These are phyloP conservation scores for Ochropacha duplaris DNA, from an alignment of 2,888 invertebrate genomes.

Conservation along the genomic window DNA sequence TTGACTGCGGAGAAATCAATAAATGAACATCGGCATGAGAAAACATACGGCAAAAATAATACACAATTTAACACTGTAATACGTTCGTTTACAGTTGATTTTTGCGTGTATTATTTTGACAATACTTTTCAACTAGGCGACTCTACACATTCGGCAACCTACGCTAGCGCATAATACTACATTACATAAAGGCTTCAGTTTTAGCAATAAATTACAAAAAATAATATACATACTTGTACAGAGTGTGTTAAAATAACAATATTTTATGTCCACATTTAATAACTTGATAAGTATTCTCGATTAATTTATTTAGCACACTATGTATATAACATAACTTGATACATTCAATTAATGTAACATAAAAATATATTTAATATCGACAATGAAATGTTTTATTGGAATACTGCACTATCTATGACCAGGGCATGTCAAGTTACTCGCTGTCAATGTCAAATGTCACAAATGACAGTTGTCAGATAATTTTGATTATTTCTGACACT, in stretches of 20 bases:
- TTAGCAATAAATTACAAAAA: constrained; percentile 17
- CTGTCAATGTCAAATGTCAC: not conserved
- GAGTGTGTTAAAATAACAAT: not conserved
- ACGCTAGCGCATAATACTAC: constrained; percentile 5
- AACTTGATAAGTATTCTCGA: too few species aligned
- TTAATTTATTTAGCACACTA: not conserved
- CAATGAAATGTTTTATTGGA: constrained; percentile 29
- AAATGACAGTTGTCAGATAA: not conserved
- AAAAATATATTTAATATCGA: constrained; percentile 37
- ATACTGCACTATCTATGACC: not conserved
- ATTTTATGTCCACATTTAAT: not conserved
- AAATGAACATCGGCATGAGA: not conserved
- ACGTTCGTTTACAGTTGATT: not conserved
- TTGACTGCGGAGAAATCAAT: constrained; percentile 25
- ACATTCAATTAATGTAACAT: constrained; percentile 34
- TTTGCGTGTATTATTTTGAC: not conserved
- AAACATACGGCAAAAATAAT: not conserved
- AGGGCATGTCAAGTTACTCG: not conserved
- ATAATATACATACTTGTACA: constrained; percentile 1
- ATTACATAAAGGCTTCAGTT: constrained; percentile 3
- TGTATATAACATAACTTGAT: constrained; percentile 10
- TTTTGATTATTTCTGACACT: not conserved
- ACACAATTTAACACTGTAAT: not conserved
- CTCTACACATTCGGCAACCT: not conserved
- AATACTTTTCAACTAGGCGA: not conserved